These are phyloP conservation scores for Chelon auratus DNA, from an alignment of 2,797 vertebrate genomes.

Conservation along the genomic window DNA sequence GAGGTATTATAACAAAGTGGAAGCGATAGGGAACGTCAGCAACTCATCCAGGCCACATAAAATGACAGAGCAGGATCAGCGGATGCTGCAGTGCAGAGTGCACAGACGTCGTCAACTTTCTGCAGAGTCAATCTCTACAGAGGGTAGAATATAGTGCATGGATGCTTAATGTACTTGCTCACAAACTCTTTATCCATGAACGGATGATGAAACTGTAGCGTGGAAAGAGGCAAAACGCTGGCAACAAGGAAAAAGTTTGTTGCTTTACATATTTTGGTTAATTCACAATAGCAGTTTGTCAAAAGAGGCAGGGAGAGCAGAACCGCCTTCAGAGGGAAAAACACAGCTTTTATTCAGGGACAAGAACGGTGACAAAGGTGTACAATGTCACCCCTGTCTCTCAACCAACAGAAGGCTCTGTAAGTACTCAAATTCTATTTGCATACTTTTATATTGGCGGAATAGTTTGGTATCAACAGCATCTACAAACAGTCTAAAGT, in stretches of 20 bases:
- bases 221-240: constrained; percentile 11
- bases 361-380: constrained; percentile 18
- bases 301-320: constrained; percentile 7
- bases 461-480: constrained; percentile 55
- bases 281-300: constrained; percentile 56
- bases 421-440: constrained; percentile 66
- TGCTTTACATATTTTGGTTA: constrained; percentile 53
- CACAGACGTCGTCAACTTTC: too few relatives aligned
- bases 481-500: constrained; percentile 66
- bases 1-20: too few relatives aligned
- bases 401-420: constrained; percentile 41
- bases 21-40: too few relatives aligned
- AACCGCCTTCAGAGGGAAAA: constrained; percentile 11
- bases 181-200: constrained; percentile 11
- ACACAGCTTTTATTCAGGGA: constrained; percentile 47
- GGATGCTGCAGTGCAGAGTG: too few relatives aligned
- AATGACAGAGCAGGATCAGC: too few relatives aligned
- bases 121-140: too few relatives aligned
- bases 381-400: constrained; percentile 73
- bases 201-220: constrained; percentile 4
- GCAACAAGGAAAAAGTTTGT: constrained; percentile 51
- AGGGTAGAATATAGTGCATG: not conserved
- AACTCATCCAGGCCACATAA: too few relatives aligned
- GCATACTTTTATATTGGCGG: constrained; percentile 67
- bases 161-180: constrained; percentile 13